These are phyloP conservation scores for Acomys russatus DNA, from an alignment of 2,797 vertebrate species.

Conservation along the genomic window DNA sequence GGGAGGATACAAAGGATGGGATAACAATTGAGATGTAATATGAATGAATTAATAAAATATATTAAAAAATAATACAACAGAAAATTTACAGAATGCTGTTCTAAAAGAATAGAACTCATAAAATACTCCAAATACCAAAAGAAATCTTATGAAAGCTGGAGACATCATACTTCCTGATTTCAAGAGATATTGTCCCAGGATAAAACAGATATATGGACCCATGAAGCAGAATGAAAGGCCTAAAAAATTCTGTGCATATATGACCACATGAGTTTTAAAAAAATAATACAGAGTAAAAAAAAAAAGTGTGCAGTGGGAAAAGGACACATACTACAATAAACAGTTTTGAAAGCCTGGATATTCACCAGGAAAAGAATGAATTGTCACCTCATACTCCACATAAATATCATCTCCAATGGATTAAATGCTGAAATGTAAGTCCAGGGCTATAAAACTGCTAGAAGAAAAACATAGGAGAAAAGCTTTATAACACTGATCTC, in stretches of 20 bases:
- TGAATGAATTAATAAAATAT: too few species aligned
- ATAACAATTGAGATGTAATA: too few species aligned
- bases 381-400: neutral
- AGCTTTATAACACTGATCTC: neutral
- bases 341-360: neutral
- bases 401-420: neutral
- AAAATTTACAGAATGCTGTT: neutral
- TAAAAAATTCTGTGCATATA: neutral
- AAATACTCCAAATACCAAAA: neutral
- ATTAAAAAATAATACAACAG: too few species aligned
- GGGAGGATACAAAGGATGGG: too few species aligned
- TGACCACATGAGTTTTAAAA: neutral
- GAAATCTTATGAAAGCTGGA: neutral
- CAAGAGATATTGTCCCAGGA: neutral
- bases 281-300: neutral
- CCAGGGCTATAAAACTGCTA: neutral
- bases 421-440: neutral
- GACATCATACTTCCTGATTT: neutral
- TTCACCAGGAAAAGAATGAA: neutral
- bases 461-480: neutral
- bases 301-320: neutral
- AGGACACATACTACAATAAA: neutral
- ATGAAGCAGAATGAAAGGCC: neutral
- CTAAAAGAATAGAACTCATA: neutral
- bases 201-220: neutral